Evolutionary conservation across 2,113 vertebrate species (phyloP).

Genomic region (Gulo gulo): DNA sequence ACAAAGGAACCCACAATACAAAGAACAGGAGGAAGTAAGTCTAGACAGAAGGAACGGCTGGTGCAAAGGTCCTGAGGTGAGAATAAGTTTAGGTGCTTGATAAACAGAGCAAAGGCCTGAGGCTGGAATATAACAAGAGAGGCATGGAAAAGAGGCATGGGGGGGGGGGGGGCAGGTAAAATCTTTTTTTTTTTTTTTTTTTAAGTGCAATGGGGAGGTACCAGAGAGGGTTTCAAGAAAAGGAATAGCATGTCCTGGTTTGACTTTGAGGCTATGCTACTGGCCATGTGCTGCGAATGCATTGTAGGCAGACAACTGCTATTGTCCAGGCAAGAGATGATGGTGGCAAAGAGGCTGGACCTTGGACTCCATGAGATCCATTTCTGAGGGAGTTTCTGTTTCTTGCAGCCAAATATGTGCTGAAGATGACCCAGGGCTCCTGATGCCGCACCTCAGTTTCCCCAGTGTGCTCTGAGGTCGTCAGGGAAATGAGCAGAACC

Average conservation of each 20-base stretch:
- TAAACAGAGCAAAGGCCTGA: background rate
- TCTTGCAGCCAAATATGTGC: background rate
- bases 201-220: background rate
- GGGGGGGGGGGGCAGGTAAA: background rate
- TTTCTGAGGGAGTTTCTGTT: background rate
- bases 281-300: background rate
- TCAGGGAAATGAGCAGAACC: background rate
- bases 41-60: background rate
- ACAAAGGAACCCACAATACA: background rate
- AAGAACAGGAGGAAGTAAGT: background rate
- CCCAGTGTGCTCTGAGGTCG: background rate
- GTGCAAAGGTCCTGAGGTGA: background rate
- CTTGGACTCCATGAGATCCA: fast-evolving
- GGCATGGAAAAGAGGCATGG: background rate
- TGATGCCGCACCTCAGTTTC: background rate
- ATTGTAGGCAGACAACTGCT: background rate
- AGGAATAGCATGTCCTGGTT: background rate
- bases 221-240: background rate
- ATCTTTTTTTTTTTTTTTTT: background rate
- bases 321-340: background rate
- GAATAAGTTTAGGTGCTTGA: background rate
- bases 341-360: background rate
- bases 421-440: background rate
- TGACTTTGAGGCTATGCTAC: background rate
- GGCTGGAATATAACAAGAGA: background rate